A percentile compares a stretch with the other conserved stretches of the same genome.
phyloP scores from a whole-genome alignment of 2,888 invertebrate genomes.

The Epistrophe grossulariae region DNA sequence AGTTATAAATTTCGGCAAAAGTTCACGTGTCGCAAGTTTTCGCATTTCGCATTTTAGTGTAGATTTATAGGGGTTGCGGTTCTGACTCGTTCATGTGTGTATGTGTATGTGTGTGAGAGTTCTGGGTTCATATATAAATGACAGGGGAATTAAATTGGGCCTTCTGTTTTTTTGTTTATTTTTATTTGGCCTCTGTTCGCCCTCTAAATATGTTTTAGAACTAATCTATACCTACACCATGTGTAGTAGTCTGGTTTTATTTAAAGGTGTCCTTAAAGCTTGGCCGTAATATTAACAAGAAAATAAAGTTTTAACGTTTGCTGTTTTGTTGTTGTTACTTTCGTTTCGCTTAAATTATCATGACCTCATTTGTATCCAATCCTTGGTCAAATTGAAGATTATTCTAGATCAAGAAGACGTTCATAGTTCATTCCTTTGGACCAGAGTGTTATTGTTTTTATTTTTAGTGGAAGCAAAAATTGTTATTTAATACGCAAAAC shows the following conservation, averaged over 20 bases:
- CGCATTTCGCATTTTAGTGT: constrained; percentile 67
- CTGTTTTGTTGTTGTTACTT: constrained; percentile 46
- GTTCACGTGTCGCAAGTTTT: constrained; percentile 70
- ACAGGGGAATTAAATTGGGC: constrained; percentile 56
- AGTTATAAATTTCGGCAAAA: constrained; percentile 66
- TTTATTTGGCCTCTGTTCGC: neutral
- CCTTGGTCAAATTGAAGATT: too few species aligned
- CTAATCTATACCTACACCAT: neutral
- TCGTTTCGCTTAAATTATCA: constrained; percentile 18
- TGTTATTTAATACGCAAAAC: too few species aligned
- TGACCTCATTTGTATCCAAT: too few species aligned
- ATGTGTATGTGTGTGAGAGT: neutral
- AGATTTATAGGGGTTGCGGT: constrained; percentile 48
- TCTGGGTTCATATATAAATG: constrained; percentile 31
- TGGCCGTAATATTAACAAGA: neutral
- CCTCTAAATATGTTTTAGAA: neutral
- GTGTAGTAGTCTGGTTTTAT: neutral
- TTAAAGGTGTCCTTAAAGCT: neutral
- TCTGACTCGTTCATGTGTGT: constrained; percentile 1
- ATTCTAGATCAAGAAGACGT: too few species aligned
- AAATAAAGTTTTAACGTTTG: neutral
- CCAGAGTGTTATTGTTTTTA: too few species aligned
- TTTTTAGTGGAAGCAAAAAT: too few species aligned
- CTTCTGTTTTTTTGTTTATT: constrained; percentile 37
- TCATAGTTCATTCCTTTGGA: too few species aligned